These are phyloP conservation scores for Sapajus apella DNA, from an alignment of 2,113 vertebrate genomes.

Conservation along the genomic window DNA sequence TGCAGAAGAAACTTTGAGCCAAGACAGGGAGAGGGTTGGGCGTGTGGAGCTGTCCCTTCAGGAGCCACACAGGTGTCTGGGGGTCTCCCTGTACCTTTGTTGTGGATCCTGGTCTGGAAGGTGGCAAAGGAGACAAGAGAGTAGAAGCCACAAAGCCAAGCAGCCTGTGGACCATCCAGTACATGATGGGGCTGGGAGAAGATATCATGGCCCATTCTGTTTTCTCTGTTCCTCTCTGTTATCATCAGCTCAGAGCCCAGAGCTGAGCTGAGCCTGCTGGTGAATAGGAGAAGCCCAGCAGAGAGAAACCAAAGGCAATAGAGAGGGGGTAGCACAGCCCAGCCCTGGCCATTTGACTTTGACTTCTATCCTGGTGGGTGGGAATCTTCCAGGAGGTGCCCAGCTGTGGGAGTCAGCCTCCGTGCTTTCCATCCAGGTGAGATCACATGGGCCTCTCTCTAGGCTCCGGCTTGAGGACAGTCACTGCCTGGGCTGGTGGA, in stretches of 20 bases:
- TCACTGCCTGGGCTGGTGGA: fast-evolving
- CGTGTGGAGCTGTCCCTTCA: neutral
- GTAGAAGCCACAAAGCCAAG: no score
- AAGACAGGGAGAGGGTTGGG: neutral
- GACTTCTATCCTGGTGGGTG: no score
- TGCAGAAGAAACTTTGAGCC: neutral
- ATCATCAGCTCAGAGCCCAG: neutral
- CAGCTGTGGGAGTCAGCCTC: neutral
- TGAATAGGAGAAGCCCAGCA: neutral
- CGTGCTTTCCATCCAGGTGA: neutral
- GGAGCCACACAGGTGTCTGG: neutral
- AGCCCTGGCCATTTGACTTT: neutral
- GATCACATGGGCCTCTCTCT: fast-evolving
- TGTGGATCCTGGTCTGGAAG: neutral
- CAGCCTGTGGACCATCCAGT: fast-evolving
- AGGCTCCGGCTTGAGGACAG: neutral
- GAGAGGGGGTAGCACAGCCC: neutral
- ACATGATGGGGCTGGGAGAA: no score
- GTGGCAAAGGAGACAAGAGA: neutral
- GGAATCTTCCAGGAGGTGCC: neutral
- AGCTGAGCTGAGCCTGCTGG: neutral
- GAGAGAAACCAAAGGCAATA: neutral
- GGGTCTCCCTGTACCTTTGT: fast-evolving
- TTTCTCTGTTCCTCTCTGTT: neutral
- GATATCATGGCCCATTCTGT: fast-evolving